Evolutionary conservation across 2,888 invertebrate species (phyloP), one percentile per base, ranked within the genome.

Genomic region (Bombylius discolor): DNA sequence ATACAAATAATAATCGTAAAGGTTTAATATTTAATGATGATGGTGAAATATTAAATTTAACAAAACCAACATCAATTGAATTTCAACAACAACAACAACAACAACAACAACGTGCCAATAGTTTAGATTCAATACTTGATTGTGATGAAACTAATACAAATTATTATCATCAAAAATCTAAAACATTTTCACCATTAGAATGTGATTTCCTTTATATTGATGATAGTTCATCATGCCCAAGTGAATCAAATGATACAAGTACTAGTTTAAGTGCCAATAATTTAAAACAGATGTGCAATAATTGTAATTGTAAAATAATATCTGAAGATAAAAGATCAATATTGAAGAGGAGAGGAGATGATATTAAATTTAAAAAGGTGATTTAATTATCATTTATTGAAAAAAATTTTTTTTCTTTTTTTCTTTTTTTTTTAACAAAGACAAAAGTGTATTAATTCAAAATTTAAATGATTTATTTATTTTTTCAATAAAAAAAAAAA

Each of bases 201-300:
- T 62, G 65, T 2, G 72, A 72, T 57, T 63, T 72, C 47, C 64
- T 66, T 57, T 72, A 68, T 60, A 72, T 72, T 55, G 72, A 72
- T 58, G 72, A 72, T 60, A 71, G 67, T 57, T 71, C 71, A 34
- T 69, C 69, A 53, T 68, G 68, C 49, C 70, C 68, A 47, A 71
- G 69, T 57, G 71, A 72, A 53, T 52, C 59, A 59, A 68, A 66
- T 48, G 68, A 57, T 66, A 68, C 14, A 67, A 66, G 53, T 64
- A 61, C 33, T 60, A 64, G 39, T 59, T 62, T 46, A 60, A 55
- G 9, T 36, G 9, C 6, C 9, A 36, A 36, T 36, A 36, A 36
- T 36, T 8, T 8, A 8, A 8, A 36, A 8, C 6, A 36, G 9
- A 36, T 36, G 9, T 36, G 36, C 9, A 36, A 36, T 36, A 36